These are phyloP conservation scores for Mayetiola destructor DNA, from an alignment of 2,888 invertebrate species.

Conservation along the genomic window DNA sequence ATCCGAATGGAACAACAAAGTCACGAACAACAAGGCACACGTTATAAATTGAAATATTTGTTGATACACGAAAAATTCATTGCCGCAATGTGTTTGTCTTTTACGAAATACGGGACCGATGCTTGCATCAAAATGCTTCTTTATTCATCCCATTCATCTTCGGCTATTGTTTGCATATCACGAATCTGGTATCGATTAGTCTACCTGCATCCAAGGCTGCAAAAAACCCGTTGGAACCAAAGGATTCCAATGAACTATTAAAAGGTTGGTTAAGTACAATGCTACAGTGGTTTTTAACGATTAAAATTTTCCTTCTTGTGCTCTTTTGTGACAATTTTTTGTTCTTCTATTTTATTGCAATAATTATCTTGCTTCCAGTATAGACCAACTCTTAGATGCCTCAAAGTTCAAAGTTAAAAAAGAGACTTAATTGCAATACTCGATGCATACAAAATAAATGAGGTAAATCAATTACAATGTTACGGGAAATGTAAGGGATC, in stretches of 20 bases:
- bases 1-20: too few species aligned
- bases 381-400: too few species aligned
- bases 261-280: conserved; percentile 9
- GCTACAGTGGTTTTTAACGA: background rate
- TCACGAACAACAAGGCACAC: background rate
- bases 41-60: conserved; percentile 12
- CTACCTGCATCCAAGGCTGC: conserved; percentile 2
- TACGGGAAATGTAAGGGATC: background rate
- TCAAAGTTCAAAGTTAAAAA: background rate
- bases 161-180: background rate
- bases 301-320: background rate
- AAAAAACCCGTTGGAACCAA: conserved; percentile 1
- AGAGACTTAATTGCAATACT: background rate
- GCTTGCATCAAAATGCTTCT: too few species aligned
- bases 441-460: too few species aligned
- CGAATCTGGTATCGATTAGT: background rate
- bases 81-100: background rate
- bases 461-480: conserved; percentile 1
- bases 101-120: too few species aligned
- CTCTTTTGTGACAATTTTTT: background rate
- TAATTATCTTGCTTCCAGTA: too few species aligned
- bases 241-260: conserved; percentile 4
- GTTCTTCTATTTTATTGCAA: background rate
- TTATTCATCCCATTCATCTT: too few species aligned
- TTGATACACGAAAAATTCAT: conserved; percentile 7